Conservation (phyloP, 2,797 vertebrate genomes). For the Schizothorax lantsangensis region DNA sequence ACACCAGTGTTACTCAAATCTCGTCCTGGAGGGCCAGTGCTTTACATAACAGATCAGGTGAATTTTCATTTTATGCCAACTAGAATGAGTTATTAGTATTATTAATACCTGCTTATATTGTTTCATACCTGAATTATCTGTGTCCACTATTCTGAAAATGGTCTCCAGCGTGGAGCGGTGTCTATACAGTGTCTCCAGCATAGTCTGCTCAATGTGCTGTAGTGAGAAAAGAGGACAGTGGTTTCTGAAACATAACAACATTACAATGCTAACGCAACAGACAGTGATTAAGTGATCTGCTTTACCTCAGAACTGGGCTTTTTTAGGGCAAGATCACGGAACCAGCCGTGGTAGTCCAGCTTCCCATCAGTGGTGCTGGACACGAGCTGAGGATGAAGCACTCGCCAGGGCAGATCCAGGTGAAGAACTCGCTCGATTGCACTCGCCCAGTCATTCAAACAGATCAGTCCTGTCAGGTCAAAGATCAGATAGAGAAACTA, state of each 20-base stretch:
- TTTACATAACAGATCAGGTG: background rate
- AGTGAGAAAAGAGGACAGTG: background rate
- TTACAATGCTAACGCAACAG: background rate
- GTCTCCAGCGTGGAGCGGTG: conserved; percentile 93
- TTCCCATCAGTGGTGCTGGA: conserved; percentile 61
- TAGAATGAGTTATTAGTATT: background rate
- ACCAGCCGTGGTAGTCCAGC: conserved; percentile 87
- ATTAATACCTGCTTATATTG: too few relatives aligned
- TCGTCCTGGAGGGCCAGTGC: too few relatives aligned
- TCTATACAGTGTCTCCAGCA: conserved; percentile 91
- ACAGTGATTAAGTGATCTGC: background rate
- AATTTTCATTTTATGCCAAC: background rate
- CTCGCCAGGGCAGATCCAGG: conserved; percentile 89
- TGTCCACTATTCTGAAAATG: conserved; percentile 94
- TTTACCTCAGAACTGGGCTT: conserved; percentile 82
- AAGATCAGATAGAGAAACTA: background rate
- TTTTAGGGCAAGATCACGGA: conserved; percentile 84
- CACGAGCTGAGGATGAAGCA: conserved; percentile 86
- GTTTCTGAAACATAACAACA: background rate
- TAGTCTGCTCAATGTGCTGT: conserved; percentile 84
- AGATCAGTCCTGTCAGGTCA: conserved; percentile 78
- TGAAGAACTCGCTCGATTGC: conserved; percentile 85
- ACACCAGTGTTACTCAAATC: background rate
- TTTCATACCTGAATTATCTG: conserved; percentile 90
- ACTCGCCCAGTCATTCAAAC: conserved; percentile 83